phyloP scores from a whole-genome alignment of 2,797 vertebrate species.

The Clarias laeviceps region DNA sequence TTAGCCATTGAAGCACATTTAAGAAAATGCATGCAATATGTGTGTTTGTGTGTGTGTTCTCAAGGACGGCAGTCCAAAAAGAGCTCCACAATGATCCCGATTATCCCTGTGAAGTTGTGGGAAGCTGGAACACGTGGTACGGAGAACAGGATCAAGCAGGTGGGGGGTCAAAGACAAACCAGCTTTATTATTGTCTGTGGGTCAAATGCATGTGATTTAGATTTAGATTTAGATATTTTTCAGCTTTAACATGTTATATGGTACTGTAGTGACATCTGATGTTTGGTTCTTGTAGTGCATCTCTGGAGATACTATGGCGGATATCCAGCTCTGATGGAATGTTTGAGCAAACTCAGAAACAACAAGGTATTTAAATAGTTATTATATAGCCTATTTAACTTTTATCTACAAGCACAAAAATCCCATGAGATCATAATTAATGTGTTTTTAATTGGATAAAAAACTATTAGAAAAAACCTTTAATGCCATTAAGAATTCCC shows the following conservation, averaged over 20 bases:
- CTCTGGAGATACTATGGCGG: conserved; percentile 94
- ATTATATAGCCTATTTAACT: too few species aligned
- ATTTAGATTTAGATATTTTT: neutral
- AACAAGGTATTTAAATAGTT: conserved; percentile 80
- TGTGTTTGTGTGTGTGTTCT: conserved; percentile 7
- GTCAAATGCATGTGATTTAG: neutral
- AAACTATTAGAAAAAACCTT: neutral
- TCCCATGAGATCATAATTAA: neutral
- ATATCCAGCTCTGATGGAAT: conserved; percentile 89
- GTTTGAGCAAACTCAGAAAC: conserved; percentile 83
- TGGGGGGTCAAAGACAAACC: conserved; percentile 57
- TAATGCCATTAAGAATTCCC: too few species aligned
- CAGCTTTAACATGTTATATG: neutral
- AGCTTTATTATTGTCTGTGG: neutral
- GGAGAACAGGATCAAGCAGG: conserved; percentile 97
- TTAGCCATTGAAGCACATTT: neutral
- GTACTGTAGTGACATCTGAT: conserved; percentile 43
- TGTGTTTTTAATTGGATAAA: neutral
- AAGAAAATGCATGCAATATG: neutral
- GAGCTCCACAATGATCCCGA: conserved; percentile 83
- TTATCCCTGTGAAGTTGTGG: conserved; percentile 92
- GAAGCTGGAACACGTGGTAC: conserved; percentile 98
- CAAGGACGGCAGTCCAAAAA: conserved; percentile 86
- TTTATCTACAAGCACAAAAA: neutral
- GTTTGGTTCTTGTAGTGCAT: conserved; percentile 79